A percentile compares a stretch with the other conserved stretches of the same genome.
phyloP scores from a whole-genome alignment of 2,888 invertebrate species.

The Heteromurus nitidus region DNA sequence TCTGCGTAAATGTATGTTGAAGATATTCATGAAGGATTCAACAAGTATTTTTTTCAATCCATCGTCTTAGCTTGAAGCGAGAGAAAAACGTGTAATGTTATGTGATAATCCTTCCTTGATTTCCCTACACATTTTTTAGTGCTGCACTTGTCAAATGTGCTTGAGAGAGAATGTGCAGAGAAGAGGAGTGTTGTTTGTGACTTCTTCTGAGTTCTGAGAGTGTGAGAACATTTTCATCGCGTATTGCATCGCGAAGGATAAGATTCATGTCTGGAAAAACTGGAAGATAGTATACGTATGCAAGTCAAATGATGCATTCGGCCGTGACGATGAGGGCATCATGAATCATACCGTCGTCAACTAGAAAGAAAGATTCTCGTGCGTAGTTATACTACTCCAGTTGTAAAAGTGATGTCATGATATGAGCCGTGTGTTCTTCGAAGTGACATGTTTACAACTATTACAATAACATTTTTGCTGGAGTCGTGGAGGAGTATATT shows the following conservation, averaged over 20 bases:
- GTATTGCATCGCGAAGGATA: slow-evolving; percentile 9
- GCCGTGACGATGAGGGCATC: slow-evolving; percentile 20
- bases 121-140: background rate
- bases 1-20: too few species aligned
- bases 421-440: too few species aligned
- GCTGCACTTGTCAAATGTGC: background rate
- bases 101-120: too few species aligned
- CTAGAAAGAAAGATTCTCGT: background rate
- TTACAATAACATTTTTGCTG: too few species aligned
- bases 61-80: too few species aligned
- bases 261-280: slow-evolving; percentile 23
- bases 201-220: background rate
- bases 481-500: too few species aligned
- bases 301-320: slow-evolving; percentile 5
- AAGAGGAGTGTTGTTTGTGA: slow-evolving; percentile 22
- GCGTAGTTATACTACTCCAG: too few species aligned
- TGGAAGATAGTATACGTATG: too few species aligned
- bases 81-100: too few species aligned
- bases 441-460: too few species aligned
- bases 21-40: too few species aligned
- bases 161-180: background rate
- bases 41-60: too few species aligned
- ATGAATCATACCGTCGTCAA: slow-evolving; percentile 20
- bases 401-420: slow-evolving; percentile 21
- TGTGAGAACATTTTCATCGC: slow-evolving; percentile 39